A percentile compares a stretch with the other conserved stretches of the same genome.
These are phyloP conservation scores for Clarias pachynema DNA, from an alignment of 2,797 vertebrate genomes.

Conservation along the genomic window DNA sequence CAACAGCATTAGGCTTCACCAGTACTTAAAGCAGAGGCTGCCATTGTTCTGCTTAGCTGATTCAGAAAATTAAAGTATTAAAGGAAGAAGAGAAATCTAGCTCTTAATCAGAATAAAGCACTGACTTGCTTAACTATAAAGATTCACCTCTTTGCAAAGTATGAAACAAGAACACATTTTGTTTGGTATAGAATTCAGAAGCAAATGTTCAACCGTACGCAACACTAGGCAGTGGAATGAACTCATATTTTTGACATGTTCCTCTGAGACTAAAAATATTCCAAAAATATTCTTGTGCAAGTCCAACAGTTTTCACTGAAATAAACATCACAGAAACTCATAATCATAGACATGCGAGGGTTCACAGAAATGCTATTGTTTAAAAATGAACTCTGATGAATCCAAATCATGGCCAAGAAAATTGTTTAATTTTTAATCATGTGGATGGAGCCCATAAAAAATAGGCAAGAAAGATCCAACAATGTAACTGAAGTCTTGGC, in stretches of 20 bases:
- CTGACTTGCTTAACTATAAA: slow-evolving; percentile 61
- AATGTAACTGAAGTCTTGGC: not conserved
- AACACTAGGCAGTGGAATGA: slow-evolving; percentile 31
- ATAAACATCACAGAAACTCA: slow-evolving; percentile 17
- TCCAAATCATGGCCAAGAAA: slow-evolving; percentile 7
- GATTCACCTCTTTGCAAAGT: slow-evolving; percentile 48
- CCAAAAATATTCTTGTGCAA: not conserved
- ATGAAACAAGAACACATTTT: slow-evolving; percentile 38
- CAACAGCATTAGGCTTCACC: slow-evolving; percentile 54
- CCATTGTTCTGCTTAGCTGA: slow-evolving; percentile 74
- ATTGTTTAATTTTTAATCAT: slow-evolving; percentile 5
- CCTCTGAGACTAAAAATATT: slow-evolving; percentile 2
- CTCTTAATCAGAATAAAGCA: slow-evolving; percentile 60
- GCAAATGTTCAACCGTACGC: slow-evolving; percentile 41
- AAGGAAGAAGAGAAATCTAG: slow-evolving; percentile 57
- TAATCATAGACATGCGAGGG: slow-evolving; percentile 34
- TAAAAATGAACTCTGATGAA: slow-evolving; percentile 33
- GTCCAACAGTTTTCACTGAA: slow-evolving; percentile 9
- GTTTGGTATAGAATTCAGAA: slow-evolving; percentile 54
- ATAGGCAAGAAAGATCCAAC: not conserved
- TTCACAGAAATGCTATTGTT: slow-evolving; percentile 36
- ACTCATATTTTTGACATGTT: slow-evolving; percentile 27
- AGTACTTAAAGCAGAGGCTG: slow-evolving; percentile 63
- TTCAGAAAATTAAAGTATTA: slow-evolving; percentile 77
- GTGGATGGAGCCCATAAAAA: not conserved